phyloP scores from a whole-genome alignment of 2,797 vertebrate species.

The Gymnoscopelus braueri region DNA sequence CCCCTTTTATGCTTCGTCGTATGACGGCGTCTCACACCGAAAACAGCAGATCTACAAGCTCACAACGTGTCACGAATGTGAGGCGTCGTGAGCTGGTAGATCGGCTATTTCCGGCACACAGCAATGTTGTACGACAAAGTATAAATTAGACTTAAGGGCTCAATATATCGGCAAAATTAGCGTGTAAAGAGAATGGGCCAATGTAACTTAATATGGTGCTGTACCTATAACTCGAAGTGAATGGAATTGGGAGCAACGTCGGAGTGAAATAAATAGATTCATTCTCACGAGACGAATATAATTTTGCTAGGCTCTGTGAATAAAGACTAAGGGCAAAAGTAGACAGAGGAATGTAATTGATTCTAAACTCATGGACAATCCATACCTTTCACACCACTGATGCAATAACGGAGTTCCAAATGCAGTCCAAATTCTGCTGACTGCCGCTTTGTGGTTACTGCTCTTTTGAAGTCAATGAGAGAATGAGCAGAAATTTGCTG shows the following conservation, averaged over 20 bases:
- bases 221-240: conserved; percentile 44
- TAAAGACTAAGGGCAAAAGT: conserved; percentile 46
- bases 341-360: conserved; percentile 55
- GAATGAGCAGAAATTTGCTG: conserved; percentile 66
- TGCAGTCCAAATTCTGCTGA: conserved; percentile 69
- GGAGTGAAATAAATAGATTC: conserved; percentile 53
- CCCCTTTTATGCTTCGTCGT: no score
- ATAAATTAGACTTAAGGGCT: conserved; percentile 7
- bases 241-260: conserved; percentile 32
- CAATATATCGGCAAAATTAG: conserved; percentile 44
- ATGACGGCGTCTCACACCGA: no score
- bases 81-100: no score
- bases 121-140: no score
- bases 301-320: conserved; percentile 45
- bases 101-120: no score
- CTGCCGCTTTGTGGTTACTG: conserved; percentile 46
- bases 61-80: no score
- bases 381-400: conserved; percentile 73
- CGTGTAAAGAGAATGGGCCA: conserved; percentile 33
- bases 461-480: conserved; percentile 61
- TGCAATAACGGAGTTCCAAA: conserved; percentile 62
- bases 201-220: conserved; percentile 45
- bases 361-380: conserved; percentile 57
- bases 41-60: no score
- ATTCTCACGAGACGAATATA: conserved; percentile 40